Base-by-base conservation (phyloP, 2,888 invertebrate species). In the Brenthis daphne region DNA sequence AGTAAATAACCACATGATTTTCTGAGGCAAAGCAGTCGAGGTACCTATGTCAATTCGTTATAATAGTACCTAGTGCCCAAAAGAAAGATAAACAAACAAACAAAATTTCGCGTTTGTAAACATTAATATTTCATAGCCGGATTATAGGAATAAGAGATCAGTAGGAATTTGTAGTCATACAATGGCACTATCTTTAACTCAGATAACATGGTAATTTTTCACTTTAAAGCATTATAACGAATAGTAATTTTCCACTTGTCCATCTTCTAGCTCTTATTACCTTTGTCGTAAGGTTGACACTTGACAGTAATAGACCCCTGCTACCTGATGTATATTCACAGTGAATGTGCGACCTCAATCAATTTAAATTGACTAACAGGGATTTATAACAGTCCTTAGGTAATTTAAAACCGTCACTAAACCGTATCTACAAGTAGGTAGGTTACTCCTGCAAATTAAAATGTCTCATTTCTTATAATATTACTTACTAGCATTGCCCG, bases 341-440 rank as follows among this genome's bases (percentile, higher is more conserved):
- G 6, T 29, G n/a, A 6, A 50, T 6, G 12, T 56, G 65, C 37
- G 14, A 51, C 56, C 66, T 71, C 72, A 69, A 68, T 71, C 64
- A 71, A 37, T 48, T 57, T 69, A 55, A 74, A 76, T 74, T 75
- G 72, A 64, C 58, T 69, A 65, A 71, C 64, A 60, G 69, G 65
- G 61, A 61, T 60, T 54, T 64, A 33, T 61, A 12, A 50, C 24
- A 48, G 33, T 50, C 16, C 16, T 14, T 57, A 61, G 16, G 51
- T 60, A 64, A 3, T 53, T 63, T 57, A 48, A 43, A 20, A 8
- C 33, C 47, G 12, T n/a, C 37, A 24, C 24, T 8, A 12, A 13
- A 6, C 16, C 13, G 43, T 54, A 16, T 12, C 3, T 54, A n/a
- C 51, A 14, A 48, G 6, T 29, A 51, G n/a, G 16, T 20, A 20